Conservation (phyloP, 2,888 invertebrate species). For the Hypercompe scribonia region DNA sequence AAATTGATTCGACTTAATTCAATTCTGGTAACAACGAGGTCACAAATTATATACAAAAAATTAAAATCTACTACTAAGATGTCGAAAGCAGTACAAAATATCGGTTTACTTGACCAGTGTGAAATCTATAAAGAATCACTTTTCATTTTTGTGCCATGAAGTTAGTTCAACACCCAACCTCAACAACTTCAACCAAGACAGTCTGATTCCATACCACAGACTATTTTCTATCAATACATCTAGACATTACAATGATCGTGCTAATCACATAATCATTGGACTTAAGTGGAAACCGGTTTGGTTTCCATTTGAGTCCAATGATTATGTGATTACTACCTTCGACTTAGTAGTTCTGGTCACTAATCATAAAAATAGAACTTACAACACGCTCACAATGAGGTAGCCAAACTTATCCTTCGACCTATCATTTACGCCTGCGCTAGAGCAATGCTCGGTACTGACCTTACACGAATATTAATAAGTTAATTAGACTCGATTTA, state of each 20-base stretch:
- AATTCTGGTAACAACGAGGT: background rate
- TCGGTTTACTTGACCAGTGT: background rate
- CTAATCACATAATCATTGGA: too few species aligned
- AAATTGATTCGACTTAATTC: too few species aligned
- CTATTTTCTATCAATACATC: too few species aligned
- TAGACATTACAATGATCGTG: too few species aligned
- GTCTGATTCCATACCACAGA: too few species aligned
- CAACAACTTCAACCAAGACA: too few species aligned
- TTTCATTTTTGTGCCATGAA: background rate
- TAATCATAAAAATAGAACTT: background rate
- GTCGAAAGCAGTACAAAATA: background rate
- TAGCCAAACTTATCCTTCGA: background rate
- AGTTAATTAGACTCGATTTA: background rate
- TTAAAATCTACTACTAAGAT: background rate
- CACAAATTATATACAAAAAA: background rate
- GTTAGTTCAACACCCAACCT: background rate
- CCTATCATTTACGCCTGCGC: background rate
- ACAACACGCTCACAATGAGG: background rate
- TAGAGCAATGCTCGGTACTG: background rate
- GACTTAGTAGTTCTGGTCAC: background rate
- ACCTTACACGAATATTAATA: conserved; percentile 1
- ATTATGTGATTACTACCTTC: background rate
- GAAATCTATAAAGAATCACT: background rate
- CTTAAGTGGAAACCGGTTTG: background rate
- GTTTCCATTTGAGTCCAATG: too few species aligned